Evolutionary conservation across 2,888 invertebrate genomes (phyloP).

Genomic region (Leptinotarsa tumamoca): DNA sequence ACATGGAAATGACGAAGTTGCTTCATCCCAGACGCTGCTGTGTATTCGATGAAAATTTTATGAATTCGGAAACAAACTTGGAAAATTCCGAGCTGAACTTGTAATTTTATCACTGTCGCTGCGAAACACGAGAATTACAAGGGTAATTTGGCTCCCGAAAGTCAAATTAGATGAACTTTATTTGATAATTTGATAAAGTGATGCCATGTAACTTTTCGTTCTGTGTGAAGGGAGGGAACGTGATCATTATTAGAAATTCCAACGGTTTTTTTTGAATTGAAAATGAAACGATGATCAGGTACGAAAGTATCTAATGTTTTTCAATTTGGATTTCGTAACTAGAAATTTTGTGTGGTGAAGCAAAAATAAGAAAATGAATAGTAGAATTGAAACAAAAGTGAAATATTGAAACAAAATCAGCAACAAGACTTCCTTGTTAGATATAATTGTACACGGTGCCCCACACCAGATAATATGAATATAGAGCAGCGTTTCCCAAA

Average conservation of each 20-base stretch:
- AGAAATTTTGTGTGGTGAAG: too few species aligned
- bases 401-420: too few species aligned
- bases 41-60: constrained; percentile 46
- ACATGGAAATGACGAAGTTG: background rate
- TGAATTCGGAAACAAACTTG: constrained; percentile 45
- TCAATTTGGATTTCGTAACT: too few species aligned
- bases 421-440: too few species aligned
- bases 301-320: too few species aligned
- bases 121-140: constrained; percentile 40
- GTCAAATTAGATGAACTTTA: constrained; percentile 46
- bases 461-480: too few species aligned
- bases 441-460: too few species aligned
- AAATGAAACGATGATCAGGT: background rate
- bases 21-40: background rate
- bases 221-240: constrained; percentile 23
- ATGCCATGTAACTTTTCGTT: constrained; percentile 21
- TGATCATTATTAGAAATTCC: constrained; percentile 5
- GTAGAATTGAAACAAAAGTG: too few species aligned
- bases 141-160: constrained; percentile 42
- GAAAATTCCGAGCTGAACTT: constrained; percentile 34
- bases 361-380: too few species aligned
- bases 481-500: too few species aligned
- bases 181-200: constrained; percentile 44
- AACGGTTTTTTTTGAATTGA: background rate
- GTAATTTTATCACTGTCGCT: constrained; percentile 46